Base-by-base conservation (phyloP, 2,797 vertebrate species). In the Spinus olivaceus region DNA sequence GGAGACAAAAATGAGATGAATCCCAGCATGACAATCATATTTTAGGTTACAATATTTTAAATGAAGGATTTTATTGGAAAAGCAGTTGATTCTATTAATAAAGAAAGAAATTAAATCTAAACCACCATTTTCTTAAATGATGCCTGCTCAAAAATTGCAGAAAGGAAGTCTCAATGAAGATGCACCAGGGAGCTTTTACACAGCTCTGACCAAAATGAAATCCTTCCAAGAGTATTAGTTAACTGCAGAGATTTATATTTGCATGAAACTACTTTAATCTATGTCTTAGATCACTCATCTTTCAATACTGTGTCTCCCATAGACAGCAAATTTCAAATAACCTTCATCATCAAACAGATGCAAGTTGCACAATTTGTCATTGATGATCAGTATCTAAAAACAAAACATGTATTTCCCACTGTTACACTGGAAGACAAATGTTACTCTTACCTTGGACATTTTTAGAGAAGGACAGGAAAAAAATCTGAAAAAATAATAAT, bases 361-460 rank as follows among this genome's bases (percentile, higher is more conserved):
- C 8, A 73, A 49, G 20, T n/a, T 42, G 80, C 7, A 80, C 6
- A 22, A 50, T 50, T 17, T 49, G 15, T 44, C 39, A 37, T 10
- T 24, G 24, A 15, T 44, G 14, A 73, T 33, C 8, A n/a, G 14
- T 33, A 54, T 33, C 69, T 37, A 14, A 54, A 61, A 92, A 3
- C 9, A 65, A 66, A 57, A 15, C 5, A 25, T 3, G 3, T 2
- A 6, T 53, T 86, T 74, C 35, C 57, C 28, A 32, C 28, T 28
- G 33, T 81, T 39, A 30, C 16, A 22, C 0, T 42, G 23, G 6
- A 87, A 82, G 39, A 71, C 9, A 87, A 74, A 79, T 9, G 3
- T 46, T 88, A 8, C 54, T 91, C 95, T 97, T 97, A 98, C 98
- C 98, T 98, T 98, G 63, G 98, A 98, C 98, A 98, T 98, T 87